Conservation (phyloP, 30 jellyfish, hydroid and myxozoan species). For the Aurelia sp. region DNA sequence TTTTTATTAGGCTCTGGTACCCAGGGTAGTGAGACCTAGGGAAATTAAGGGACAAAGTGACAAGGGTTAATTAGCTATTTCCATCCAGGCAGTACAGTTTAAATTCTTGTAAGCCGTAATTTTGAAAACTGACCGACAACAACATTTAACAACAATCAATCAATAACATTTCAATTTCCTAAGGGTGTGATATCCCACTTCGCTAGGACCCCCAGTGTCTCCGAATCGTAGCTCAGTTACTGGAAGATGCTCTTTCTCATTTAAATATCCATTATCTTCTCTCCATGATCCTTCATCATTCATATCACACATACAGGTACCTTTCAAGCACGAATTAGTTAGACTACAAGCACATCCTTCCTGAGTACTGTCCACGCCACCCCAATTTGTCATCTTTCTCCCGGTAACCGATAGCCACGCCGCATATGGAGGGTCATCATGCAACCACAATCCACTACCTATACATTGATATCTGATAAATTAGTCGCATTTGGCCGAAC, state of each 20-base stretch:
- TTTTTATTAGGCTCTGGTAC: too few relatives aligned
- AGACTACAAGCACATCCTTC: slow-evolving; percentile 23
- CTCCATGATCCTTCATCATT: slow-evolving; percentile 6
- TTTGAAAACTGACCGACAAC: too few relatives aligned
- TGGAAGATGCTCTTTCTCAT: slow-evolving; percentile 23
- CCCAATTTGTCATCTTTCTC: slow-evolving; percentile 42
- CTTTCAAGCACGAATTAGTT: background rate
- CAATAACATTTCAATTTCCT: slow-evolving; percentile 27
- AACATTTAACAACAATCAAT: too few relatives aligned
- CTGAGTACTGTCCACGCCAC: slow-evolving; percentile 30
- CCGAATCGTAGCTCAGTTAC: slow-evolving; percentile 33
- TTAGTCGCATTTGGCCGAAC: slow-evolving; percentile 15
- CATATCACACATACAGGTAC: slow-evolving; percentile 24
- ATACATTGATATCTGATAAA: slow-evolving; percentile 30
- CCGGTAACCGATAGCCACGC: slow-evolving; percentile 42
- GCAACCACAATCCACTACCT: background rate
- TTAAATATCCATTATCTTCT: slow-evolving; percentile 24
- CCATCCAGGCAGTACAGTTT: too few relatives aligned
- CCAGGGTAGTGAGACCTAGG: too few relatives aligned
- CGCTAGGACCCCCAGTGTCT: slow-evolving; percentile 17
- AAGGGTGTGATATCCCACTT: slow-evolving; percentile 13
- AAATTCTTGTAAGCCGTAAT: too few relatives aligned
- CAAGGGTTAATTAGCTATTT: too few relatives aligned
- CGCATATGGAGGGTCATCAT: background rate
- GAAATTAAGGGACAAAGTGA: too few relatives aligned